phyloP scores from a whole-genome alignment of 2,113 vertebrate species.

The Castor canadensis region DNA sequence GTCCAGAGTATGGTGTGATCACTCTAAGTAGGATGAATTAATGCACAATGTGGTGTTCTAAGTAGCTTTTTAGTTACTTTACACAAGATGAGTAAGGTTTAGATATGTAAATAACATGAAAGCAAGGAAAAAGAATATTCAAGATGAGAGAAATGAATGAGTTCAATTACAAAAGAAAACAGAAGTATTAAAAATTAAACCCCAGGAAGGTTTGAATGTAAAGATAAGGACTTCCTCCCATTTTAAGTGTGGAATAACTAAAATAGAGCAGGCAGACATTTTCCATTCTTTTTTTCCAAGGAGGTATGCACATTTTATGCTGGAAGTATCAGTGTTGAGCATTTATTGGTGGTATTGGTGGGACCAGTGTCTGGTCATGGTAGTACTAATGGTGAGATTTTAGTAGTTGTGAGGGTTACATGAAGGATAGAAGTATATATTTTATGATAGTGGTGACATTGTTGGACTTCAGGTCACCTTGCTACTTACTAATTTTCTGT shows the following conservation, averaged over 20 bases:
- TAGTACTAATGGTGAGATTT: background rate
- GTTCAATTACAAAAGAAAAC: background rate
- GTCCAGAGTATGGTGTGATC: background rate
- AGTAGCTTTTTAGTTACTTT: background rate
- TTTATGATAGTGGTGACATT: background rate
- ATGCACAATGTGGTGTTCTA: background rate
- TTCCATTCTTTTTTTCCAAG: background rate
- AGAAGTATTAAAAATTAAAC: background rate
- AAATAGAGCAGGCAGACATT: background rate
- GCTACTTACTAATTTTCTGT: background rate
- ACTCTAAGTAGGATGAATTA: background rate
- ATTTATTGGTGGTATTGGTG: background rate
- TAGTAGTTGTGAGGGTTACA: background rate
- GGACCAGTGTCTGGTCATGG: no score
- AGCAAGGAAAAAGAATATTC: background rate
- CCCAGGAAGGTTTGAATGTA: background rate
- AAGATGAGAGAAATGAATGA: background rate
- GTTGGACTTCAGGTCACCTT: background rate
- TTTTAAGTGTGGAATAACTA: no score
- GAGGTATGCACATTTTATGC: background rate
- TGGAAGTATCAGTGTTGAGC: background rate
- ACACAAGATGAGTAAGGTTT: background rate
- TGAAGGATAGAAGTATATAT: background rate
- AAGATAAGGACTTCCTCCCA: no score
- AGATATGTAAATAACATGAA: background rate